Percentiles rank a stretch among this genome's conserved stretches.
These are phyloP conservation scores for Paralichthys olivaceus DNA, from an alignment of 2,113 vertebrate species.

Conservation along the genomic window DNA sequence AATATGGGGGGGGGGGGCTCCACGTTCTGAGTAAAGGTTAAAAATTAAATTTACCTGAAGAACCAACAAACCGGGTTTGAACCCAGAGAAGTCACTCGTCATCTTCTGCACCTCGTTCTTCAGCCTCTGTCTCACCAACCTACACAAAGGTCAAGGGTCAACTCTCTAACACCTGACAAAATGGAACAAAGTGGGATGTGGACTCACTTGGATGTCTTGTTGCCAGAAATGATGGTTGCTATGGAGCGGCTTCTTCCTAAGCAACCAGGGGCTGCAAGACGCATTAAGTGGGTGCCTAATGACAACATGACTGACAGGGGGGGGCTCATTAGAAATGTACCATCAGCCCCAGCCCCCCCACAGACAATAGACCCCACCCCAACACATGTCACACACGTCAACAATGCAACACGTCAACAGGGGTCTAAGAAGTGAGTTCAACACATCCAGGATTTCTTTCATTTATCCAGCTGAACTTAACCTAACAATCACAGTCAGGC, in stretches of 20 bases:
- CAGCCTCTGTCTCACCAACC: slow-evolving; percentile 88
- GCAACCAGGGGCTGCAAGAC: slow-evolving; percentile 20
- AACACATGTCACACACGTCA: not conserved
- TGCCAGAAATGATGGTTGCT: slow-evolving; percentile 76
- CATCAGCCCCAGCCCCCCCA: not conserved
- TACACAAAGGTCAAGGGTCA: slow-evolving; percentile 57
- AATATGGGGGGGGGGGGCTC: too few relatives aligned
- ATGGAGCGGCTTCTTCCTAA: slow-evolving; percentile 48
- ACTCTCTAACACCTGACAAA: not conserved
- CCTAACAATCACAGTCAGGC: not conserved
- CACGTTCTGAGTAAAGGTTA: too few relatives aligned
- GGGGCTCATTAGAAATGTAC: not conserved
- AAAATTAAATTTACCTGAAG: slow-evolving; percentile 86
- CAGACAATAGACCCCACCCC: too few relatives aligned
- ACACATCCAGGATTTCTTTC: too few relatives aligned
- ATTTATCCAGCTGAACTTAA: too few relatives aligned
- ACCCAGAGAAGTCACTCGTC: slow-evolving; percentile 84
- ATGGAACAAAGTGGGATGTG: not conserved
- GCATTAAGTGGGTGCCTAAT: slow-evolving; percentile 9
- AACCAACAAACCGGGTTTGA: slow-evolving; percentile 90
- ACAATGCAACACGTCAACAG: not conserved
- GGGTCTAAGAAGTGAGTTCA: not conserved
- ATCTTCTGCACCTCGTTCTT: slow-evolving; percentile 87
- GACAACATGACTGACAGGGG: slow-evolving; percentile 64
- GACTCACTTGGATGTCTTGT: slow-evolving; percentile 77